Base-by-base conservation (phyloP, 2,113 vertebrate genomes). In the Hypomesus transpacificus region DNA sequence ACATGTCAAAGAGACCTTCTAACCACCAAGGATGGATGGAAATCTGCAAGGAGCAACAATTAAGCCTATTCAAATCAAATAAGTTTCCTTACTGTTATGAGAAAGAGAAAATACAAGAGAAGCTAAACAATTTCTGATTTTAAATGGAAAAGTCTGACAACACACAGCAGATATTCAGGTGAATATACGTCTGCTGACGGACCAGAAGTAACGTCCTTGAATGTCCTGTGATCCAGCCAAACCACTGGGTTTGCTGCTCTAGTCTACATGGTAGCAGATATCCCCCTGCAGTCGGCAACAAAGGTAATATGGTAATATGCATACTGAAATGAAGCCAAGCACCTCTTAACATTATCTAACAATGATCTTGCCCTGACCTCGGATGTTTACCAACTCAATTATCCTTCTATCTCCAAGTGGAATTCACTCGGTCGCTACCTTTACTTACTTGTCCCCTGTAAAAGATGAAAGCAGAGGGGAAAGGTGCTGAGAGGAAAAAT, bases 391-490 rank as follows among this genome's bases (percentile, higher is more conserved):
- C 83, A 85, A 86, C 87, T 87, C 87, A 90, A 90, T 92, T 91
- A 92, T 91, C 90, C 88, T 89, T 89, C 87, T 86, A 87, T 90
- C 89, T 89, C 85, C 84, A 76, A 84, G 80, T 83, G 79, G 73
- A 77, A 78, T 79, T 80, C 87, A 85, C 83, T 87, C 75, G 82
- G 80, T 78, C 71, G 16, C 26, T 74, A 82, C 85, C 83, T 83
- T 88, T 81, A 80, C 81, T 70, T 83, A 85, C 84, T 87, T 86
- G 78, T 82, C 79, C 58, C 76, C 77, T 75, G 81, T 82, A 78
- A 84, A 85, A 93, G 91, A 92, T 93, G 89, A 93, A 93, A 93
- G 92, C 85, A 46, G 39, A 46, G 79, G 86, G 77, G 86, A 88
- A 90, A 89, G 84, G 85, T 87, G 79, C 75, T 67, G 78, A 1